phyloP scores from a whole-genome alignment of 2,113 vertebrate species.

The Falcunculus frontatus region DNA sequence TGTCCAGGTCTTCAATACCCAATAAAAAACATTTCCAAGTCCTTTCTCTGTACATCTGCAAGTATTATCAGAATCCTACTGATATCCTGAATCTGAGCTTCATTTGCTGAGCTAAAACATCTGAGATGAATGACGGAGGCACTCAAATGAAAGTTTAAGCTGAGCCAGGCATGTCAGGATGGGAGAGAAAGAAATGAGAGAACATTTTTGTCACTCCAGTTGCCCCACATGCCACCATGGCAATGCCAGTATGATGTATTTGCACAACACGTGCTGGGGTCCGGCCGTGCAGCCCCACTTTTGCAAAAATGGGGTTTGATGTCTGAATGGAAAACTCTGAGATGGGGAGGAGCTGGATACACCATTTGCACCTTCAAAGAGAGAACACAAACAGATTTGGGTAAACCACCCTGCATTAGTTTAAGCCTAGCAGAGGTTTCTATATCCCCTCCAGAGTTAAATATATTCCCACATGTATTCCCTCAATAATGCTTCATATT shows the following conservation, averaged over 20 bases:
- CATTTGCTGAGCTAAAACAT: neutral
- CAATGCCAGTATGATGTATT: rapidly evolving
- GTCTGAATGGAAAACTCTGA: neutral
- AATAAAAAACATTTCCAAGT: neutral
- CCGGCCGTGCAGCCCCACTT: neutral
- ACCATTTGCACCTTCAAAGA: neutral
- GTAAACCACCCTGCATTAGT: neutral
- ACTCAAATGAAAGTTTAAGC: neutral
- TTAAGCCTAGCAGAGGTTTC: neutral
- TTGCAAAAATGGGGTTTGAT: neutral
- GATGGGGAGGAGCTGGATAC: neutral
- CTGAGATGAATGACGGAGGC: neutral
- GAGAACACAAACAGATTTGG: rapidly evolving
- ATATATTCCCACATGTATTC: neutral
- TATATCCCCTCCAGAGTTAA: neutral
- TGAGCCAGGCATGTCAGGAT: neutral
- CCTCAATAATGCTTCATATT: neutral
- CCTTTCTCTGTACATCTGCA: neutral
- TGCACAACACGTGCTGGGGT: rapidly evolving
- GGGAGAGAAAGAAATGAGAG: neutral
- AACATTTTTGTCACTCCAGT: neutral
- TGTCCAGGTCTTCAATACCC: neutral
- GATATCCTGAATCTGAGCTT: neutral
- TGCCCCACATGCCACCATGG: rapidly evolving
- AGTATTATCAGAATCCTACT: neutral